Evolutionary conservation across 2,797 vertebrate genomes (phyloP).

Genomic region (Bradypus variegatus): DNA sequence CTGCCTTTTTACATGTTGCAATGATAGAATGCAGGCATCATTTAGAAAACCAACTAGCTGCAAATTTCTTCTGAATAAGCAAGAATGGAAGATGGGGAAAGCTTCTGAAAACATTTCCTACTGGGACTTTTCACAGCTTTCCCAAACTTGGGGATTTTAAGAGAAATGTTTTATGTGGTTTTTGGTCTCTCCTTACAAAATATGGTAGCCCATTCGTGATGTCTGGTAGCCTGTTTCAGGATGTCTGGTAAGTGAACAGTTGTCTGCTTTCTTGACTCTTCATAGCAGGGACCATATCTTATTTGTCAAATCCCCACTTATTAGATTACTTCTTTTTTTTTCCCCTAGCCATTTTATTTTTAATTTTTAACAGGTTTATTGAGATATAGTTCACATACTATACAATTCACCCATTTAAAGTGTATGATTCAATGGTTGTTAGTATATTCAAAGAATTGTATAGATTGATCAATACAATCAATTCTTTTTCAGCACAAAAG

Average conservation of each 20-base stretch:
- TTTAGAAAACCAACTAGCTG: constrained; percentile 45
- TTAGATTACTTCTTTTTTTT: too few species aligned
- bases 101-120: constrained; percentile 34
- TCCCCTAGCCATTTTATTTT: too few species aligned
- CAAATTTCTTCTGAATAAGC: constrained; percentile 46
- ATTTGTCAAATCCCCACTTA: too few species aligned
- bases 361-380: too few species aligned
- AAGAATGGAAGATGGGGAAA: constrained; percentile 35
- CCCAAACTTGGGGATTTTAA: constrained; percentile 33
- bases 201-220: not conserved
- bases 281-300: not conserved
- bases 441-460: too few species aligned
- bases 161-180: constrained; percentile 33
- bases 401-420: too few species aligned
- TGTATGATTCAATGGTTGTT: too few species aligned
- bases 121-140: constrained; percentile 41
- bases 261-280: not conserved
- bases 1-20: not conserved
- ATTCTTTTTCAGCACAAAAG: too few species aligned
- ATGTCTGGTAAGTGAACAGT: not conserved
- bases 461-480: too few species aligned
- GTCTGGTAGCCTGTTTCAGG: too few species aligned
- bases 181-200: constrained; percentile 58
- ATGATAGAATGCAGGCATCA: constrained; percentile 18
- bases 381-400: too few species aligned